These are phyloP conservation scores for Euura saliciscinereae DNA, from an alignment of 1,140 invertebrate genomes.

Conservation along the genomic window DNA sequence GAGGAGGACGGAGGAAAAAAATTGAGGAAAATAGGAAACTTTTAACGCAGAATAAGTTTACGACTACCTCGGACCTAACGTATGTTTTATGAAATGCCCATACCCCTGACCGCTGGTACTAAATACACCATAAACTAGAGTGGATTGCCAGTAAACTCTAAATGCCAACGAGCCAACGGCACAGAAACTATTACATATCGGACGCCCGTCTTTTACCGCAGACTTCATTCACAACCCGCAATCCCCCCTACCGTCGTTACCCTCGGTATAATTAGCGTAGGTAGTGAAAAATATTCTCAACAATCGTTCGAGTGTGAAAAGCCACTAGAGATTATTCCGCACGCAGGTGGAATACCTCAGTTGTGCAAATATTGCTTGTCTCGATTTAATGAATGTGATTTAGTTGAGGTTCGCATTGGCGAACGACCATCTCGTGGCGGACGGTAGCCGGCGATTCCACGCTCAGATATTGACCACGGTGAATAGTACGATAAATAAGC, in stretches of 20 bases:
- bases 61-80: neutral
- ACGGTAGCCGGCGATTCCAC: neutral
- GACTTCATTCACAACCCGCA: neutral
- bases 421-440: neutral
- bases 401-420: neutral
- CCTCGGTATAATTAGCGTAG: too few species aligned
- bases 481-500: slow-evolving; percentile 17
- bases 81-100: neutral
- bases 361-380: too few species aligned
- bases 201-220: neutral
- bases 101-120: neutral
- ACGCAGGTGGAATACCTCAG: too few species aligned
- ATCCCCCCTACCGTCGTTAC: too few species aligned
- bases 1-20: too few species aligned
- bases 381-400: neutral
- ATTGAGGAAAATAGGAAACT: neutral
- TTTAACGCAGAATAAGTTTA: neutral
- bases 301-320: too few species aligned
- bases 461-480: slow-evolving; percentile 6
- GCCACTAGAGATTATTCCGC: too few species aligned
- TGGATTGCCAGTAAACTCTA: neutral
- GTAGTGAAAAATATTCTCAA: too few species aligned
- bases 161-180: neutral
- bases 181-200: neutral
- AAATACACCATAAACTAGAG: neutral